Evolutionary conservation across 2,888 invertebrate species (phyloP), one percentile per base, ranked within the genome.

Genomic region (Parapristionchus giblindavisi): DNA sequence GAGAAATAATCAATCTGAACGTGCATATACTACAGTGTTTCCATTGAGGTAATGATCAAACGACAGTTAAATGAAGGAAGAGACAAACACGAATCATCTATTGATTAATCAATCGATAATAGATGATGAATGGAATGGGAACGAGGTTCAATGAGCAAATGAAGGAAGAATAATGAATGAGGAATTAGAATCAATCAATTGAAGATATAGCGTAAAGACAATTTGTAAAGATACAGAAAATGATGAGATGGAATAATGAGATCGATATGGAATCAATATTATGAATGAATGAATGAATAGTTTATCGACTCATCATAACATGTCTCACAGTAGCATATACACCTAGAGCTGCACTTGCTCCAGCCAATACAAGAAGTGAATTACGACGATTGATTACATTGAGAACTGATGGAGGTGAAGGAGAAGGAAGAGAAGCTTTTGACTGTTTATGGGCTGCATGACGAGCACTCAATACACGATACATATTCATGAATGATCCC

Each of bases 351-450:
- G 36, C 68, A 27, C 27, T 32, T 48, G 29, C 48, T n/a, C 32
- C 68, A 32, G 21, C 68, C 27, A 68, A 68, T 21, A 68, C 21
- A 52, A 68, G 68, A 8, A 52, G 52, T 36, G 68, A 68, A 36
- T 52, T 51, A 52, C 68, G 68, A 6, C 14, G 52, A 52, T 8
- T 48, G 66, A 14, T 8, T 11, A 21, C 11, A 21, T 11, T 11
- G 21, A 48, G 66, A 11, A 24, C 36, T 17, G 60, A 60, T 17
- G 32, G 66, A 66, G 66, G 51, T 11, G 34, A 36, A 68, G 52
- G 52, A 24, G 48, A 3, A 34, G 48, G 51, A 29, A 17, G 65
- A n/a, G 65, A 17, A 24, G 14, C 29, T 14, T n/a, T n/a, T 21
- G 65, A 6, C 32, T 3, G 63, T 24, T 11, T 27, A 66, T n/a